A percentile compares a stretch with the other conserved stretches of the same genome.
Conservation (phyloP, 2,113 vertebrate species). For the Aythya baeri region DNA sequence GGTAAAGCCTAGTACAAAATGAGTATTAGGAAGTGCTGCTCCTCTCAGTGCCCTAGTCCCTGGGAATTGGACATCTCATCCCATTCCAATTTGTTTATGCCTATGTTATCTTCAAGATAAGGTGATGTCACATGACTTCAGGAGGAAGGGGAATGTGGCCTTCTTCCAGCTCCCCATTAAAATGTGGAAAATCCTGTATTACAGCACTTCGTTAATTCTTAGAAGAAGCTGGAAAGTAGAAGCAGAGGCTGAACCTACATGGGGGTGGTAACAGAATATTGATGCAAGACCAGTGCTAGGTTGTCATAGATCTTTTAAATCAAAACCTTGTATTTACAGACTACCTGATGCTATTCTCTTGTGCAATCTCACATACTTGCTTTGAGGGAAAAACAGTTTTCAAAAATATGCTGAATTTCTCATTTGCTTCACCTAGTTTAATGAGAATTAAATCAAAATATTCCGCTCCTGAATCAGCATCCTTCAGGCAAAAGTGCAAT, state of each 20-base stretch:
- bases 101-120: not conserved
- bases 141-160: not conserved
- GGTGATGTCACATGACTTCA: not conserved
- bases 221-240: not conserved
- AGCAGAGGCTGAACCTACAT: not conserved
- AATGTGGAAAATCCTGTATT: not conserved
- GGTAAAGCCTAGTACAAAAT: not conserved
- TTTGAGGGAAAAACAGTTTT: not conserved
- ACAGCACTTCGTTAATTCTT: not conserved
- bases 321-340: not conserved
- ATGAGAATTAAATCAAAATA: not conserved
- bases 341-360: not conserved
- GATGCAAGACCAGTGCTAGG: not conserved
- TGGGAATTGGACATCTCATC: not conserved
- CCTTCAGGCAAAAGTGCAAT: not conserved
- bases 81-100: not conserved
- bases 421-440: not conserved
- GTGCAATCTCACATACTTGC: not conserved
- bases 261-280: no score
- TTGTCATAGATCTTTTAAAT: not conserved
- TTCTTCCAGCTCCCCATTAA: not conserved
- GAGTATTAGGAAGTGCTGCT: not conserved
- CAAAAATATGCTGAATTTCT: not conserved
- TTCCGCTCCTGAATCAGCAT: not conserved
- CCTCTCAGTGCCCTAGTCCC: not conserved